Base-by-base conservation (phyloP, 2,888 invertebrate species). In the Meta bourneti region DNA sequence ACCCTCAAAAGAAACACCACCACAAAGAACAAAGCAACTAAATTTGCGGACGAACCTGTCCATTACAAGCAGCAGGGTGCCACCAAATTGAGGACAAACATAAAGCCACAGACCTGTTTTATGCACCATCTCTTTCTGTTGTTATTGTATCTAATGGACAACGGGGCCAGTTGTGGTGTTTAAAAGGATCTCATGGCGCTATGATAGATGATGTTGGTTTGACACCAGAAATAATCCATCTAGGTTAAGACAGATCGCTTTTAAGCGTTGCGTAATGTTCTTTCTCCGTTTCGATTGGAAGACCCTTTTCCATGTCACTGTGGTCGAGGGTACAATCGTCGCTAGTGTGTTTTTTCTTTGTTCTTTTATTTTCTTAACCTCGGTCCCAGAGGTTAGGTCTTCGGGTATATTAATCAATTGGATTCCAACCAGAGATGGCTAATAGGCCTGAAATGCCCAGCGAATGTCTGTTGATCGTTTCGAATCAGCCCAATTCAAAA, bases 221-320 rank as follows among this genome's bases (percentile, higher is more conserved):
- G 91, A 91, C 91, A 91, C 87, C 48, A 83, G 83, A 91, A 91
- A 87, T 83, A 87, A 91, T 91, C 91, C 91, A 91, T 91, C 87
- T 91, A 49, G 19, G 83, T 87, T 78, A 61, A 87, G 91, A 91
- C 87, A 79, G 91, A 91, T 91, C 82, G 87, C 83, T 75, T 77
- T 71, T 54, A 51, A 52, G 54, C 16, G 19, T 86, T 86, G 90
- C 80, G 90, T 70, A 91, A 91, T 61, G 72, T 82, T 84, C 75
- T 83, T 79, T 84, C 90, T 78, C 72, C n/a, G 48, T 69, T 85
- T 89, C 79, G 71, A 82, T 77, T 77, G 77, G 77, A 9, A 19
- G 49, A 49, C 51, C 7, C 34, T 49, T 34, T 34, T 34, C 61
- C 61, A 9, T 9, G 61, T 61, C 61, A 16, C 61, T 61, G 61